These are phyloP conservation scores for Oscheius sp. DNA, from an alignment of 2,888 invertebrate genomes.

Conservation along the genomic window DNA sequence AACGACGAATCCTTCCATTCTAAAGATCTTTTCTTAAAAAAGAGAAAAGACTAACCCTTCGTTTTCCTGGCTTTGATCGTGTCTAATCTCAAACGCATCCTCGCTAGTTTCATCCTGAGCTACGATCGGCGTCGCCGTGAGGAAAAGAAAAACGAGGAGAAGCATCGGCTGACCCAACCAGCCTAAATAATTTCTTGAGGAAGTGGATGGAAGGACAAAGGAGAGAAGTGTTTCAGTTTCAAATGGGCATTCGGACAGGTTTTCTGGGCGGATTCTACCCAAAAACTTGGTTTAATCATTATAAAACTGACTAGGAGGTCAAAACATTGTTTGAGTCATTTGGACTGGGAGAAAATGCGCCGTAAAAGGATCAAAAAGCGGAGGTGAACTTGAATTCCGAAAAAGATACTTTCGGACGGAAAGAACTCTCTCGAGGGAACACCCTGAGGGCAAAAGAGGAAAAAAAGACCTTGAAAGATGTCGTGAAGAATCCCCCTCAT, in stretches of 20 bases:
- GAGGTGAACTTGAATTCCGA: not conserved
- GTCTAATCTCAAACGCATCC: slow-evolving; percentile 16
- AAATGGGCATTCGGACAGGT: not conserved
- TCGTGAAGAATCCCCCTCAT: not conserved
- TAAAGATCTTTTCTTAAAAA: not conserved
- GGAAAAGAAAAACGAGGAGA: slow-evolving; percentile 9
- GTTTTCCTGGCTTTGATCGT: slow-evolving; percentile 11
- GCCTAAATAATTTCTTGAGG: not conserved
- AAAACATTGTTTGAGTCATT: not conserved
- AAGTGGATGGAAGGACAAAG: not conserved
- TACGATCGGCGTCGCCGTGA: not conserved
- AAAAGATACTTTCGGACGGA: not conserved
- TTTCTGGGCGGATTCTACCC: not conserved
- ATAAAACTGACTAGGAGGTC: no score
- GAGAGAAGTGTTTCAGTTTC: slow-evolving; percentile 8
- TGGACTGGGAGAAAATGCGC: not conserved
- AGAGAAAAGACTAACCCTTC: slow-evolving; percentile 5
- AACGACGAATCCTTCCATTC: slow-evolving; percentile 15
- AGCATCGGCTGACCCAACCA: not conserved
- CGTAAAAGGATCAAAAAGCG: not conserved
- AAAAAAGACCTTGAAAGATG: no score
- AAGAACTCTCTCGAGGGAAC: not conserved
- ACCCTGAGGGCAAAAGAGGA: no score
- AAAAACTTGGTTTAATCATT: not conserved
- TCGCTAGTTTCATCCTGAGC: slow-evolving; percentile 22